Conservation (phyloP, 1,140 invertebrate species). For the Diploscapter pachys region DNA sequence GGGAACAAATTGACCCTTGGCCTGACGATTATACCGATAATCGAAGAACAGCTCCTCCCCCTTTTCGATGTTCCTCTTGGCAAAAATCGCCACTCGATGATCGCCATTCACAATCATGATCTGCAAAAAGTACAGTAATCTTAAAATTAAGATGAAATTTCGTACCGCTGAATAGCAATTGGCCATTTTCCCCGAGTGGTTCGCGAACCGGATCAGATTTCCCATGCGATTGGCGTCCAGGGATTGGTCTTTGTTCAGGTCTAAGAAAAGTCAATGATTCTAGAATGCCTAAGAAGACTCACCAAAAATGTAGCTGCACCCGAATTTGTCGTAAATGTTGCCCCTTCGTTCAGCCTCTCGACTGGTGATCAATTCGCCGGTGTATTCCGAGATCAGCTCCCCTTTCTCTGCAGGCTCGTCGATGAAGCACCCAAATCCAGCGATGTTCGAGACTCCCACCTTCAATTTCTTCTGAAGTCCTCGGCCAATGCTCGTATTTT, state of each 20-base stretch:
- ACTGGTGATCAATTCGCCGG: neutral
- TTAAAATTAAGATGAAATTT: neutral
- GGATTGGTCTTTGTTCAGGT: neutral
- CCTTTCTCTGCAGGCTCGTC: neutral
- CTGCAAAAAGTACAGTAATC: neutral
- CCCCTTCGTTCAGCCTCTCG: neutral
- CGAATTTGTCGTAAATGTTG: neutral
- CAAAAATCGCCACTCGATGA: neutral
- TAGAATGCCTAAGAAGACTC: neutral
- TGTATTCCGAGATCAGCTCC: neutral
- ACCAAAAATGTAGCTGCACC: neutral
- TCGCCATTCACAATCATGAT: neutral
- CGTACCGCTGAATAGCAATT: neutral
- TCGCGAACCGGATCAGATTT: neutral
- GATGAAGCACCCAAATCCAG: neutral
- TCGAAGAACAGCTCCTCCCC: slow-evolving; percentile 4
- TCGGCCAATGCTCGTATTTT: slow-evolving; percentile 81
- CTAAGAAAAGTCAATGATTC: neutral
- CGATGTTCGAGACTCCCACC: slow-evolving; percentile 68
- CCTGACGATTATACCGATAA: slow-evolving; percentile 22
- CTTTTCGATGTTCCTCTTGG: neutral
- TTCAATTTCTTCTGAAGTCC: slow-evolving; percentile 81
- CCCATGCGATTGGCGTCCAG: neutral
- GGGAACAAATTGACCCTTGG: slow-evolving; percentile 29
- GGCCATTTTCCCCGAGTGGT: neutral